phyloP scores from a whole-genome alignment of 1,140 invertebrate genomes.

The Drosophila funebris region DNA sequence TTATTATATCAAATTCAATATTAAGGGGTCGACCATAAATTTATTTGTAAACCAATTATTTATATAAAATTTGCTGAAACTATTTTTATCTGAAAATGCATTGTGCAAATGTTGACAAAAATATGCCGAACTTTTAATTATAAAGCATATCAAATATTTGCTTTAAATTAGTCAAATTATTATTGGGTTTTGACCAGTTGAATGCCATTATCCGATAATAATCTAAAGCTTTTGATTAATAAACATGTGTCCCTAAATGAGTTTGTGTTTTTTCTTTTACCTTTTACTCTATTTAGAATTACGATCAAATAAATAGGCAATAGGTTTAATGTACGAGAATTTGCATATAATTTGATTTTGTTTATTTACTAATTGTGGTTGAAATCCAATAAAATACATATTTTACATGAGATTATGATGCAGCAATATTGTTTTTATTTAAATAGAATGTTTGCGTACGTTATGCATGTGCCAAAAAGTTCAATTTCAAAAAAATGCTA shows the following conservation, averaged over 20 bases:
- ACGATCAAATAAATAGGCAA: conserved; percentile 1
- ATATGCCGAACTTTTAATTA: not conserved
- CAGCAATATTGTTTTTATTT: conserved; percentile 4
- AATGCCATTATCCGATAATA: conserved; percentile 21
- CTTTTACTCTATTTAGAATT: not conserved
- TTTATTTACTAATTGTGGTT: conserved; percentile 27
- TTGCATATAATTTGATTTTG: not conserved
- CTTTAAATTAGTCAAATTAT: conserved; percentile 32
- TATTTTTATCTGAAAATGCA: conserved; percentile 1
- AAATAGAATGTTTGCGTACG: conserved; percentile 19
- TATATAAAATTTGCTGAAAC: not conserved
- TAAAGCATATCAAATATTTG: conserved; percentile 30
- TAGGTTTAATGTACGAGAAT: conserved; percentile 4
- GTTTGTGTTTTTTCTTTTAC: conserved; percentile 11
- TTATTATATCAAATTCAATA: no score
- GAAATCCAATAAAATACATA: not conserved
- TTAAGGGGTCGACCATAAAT: no score
- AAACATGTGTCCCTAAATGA: not conserved
- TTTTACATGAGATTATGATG: conserved; percentile 10
- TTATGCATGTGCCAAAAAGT: not conserved
- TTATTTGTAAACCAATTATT: conserved; percentile 8
- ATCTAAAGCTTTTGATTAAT: conserved; percentile 16
- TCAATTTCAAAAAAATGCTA: conserved; percentile 16
- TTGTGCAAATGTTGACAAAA: conserved; percentile 4
- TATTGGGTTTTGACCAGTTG: conserved; percentile 10